Evolutionary conservation across 2,113 vertebrate species (phyloP).

Genomic region (Galemys pyrenaicus): DNA sequence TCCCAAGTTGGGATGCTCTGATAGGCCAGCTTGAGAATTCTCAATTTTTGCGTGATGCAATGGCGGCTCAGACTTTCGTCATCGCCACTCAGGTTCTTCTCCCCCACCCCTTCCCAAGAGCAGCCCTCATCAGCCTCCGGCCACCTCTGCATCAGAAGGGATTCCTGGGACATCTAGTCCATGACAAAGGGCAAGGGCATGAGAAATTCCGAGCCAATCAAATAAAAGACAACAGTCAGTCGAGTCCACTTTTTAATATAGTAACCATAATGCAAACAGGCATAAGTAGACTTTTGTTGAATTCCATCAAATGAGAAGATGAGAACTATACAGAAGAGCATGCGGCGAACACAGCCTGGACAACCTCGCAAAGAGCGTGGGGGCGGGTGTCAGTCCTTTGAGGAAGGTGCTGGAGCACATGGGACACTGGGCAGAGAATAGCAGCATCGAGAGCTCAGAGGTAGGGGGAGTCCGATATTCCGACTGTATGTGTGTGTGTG

Average conservation of each 20-base stretch:
- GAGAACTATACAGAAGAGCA: constrained; percentile 84
- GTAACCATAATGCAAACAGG: constrained; percentile 88
- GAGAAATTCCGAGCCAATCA: neutral
- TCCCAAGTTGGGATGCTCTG: neutral
- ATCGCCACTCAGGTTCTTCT: too few relatives aligned
- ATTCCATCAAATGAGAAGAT: constrained; percentile 83
- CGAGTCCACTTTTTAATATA: constrained; percentile 83
- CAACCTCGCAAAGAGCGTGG: constrained; percentile 74
- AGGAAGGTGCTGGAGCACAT: constrained; percentile 76
- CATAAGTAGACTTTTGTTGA: constrained; percentile 81
- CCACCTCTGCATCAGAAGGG: neutral
- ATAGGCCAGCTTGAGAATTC: neutral
- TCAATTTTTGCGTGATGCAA: neutral
- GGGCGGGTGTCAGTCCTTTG: constrained; percentile 73
- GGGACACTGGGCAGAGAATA: constrained; percentile 74
- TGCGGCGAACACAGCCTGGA: constrained; percentile 82
- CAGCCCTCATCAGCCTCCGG: neutral
- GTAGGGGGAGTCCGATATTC: constrained; percentile 74
- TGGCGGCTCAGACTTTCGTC: neutral
- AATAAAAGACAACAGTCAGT: constrained; percentile 1
- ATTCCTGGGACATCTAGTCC: neutral
- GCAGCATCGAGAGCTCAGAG: constrained; percentile 85
- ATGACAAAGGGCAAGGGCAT: fast-evolving
- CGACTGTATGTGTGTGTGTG: neutral
- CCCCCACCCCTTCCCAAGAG: neutral